Evolutionary conservation across 2,113 vertebrate genomes (phyloP).

Genomic region (Papio anubis): DNA sequence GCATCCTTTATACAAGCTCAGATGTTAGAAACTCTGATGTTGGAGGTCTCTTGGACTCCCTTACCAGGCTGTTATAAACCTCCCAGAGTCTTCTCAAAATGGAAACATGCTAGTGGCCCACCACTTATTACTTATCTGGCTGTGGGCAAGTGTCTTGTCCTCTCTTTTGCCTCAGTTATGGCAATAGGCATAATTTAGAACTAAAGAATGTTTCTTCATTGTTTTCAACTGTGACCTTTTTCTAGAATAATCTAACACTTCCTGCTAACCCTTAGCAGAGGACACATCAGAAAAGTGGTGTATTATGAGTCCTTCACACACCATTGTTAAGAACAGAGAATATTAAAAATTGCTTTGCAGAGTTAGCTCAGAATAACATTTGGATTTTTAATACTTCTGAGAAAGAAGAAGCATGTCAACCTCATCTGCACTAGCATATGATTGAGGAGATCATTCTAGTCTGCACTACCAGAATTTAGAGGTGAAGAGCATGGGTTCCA

Average conservation of each 20-base stretch:
- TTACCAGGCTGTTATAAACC: not conserved
- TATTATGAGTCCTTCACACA: not conserved
- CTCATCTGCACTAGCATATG: not conserved
- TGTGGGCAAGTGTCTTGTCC: not conserved
- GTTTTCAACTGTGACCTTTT: not conserved
- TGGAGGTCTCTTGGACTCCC: not conserved
- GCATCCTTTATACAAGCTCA: not conserved
- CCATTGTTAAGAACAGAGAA: not conserved
- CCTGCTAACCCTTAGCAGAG: not conserved
- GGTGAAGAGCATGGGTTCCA: not conserved
- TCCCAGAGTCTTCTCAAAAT: not conserved
- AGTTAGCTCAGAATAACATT: not conserved
- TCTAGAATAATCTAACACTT: not conserved
- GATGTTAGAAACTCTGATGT: not conserved
- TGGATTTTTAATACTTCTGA: not conserved
- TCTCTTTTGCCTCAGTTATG: not conserved
- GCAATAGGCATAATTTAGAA: not conserved
- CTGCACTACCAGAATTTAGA: not conserved
- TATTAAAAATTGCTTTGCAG: not conserved
- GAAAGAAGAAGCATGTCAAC: not conserved
- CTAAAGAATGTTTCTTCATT: not conserved
- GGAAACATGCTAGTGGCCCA: not conserved
- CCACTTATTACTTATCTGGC: not conserved
- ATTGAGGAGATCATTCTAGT: not conserved
- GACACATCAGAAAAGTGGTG: not conserved